Evolutionary conservation across 2,113 vertebrate genomes (phyloP), one percentile per base, ranked within the genome.

Genomic region (Crotophaga sulcirostris): DNA sequence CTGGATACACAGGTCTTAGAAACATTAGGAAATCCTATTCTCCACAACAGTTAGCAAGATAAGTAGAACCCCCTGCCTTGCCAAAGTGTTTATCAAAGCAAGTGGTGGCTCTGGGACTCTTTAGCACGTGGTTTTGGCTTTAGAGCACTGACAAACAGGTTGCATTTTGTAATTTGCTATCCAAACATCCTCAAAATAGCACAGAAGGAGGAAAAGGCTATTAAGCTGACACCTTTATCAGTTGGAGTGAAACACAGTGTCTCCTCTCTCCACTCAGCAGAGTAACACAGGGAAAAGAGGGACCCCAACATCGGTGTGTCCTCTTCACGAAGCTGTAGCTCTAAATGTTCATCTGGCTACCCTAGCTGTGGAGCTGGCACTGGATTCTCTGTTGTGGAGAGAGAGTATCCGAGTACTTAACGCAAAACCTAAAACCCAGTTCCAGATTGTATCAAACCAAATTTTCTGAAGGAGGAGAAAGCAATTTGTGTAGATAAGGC

Each of bases 301-400:
- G 16, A 13, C 38, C 51, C 86, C n/a, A 38, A 3, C 9, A 38
- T 56, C 40, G 5, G 6, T 16, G 8, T n/a, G 2, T 11, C 52
- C 44, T 59, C 16, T 16, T 72, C 3, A 3, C 0, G 4, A 56
- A 44, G 25, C 45, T 70, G 0, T 8, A 24, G 16, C n/a, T 8
- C 9, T 56, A 0, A 7, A 4, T 1, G 2, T 23, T 49, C 6
- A 1, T 34, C 79, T 66, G 33, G 29, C 34, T 72, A 15, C 52
- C 34, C 29, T 0, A 3, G 2, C 42, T 3, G 0, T 56, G 17
- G 17, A 21, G 36, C 10, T 77, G 40, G n/a, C 17, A 8, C 20
- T 49, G 7, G 25, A 5, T 28, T 69, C 44, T 64, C 67, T 47
- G 13, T 13, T 38, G 15, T 36, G 55, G 16, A 82, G 36, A 54